phyloP scores from a whole-genome alignment of 2,888 invertebrate species.

The Drosophila maculinotata region DNA sequence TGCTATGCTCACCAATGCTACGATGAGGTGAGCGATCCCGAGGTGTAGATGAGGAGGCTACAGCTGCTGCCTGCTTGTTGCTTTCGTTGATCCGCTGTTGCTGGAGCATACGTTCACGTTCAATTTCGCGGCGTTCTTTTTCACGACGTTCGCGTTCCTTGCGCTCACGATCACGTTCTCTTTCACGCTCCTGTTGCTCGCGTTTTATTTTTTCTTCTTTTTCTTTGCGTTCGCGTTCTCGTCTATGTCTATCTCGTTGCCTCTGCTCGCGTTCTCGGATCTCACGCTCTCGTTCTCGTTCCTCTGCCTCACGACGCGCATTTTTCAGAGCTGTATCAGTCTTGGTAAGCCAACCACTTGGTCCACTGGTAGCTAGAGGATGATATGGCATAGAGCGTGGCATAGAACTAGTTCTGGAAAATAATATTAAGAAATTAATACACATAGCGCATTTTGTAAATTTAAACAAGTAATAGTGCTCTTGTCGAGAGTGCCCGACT shows the following conservation, averaged over 20 bases:
- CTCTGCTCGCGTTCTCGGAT: constrained; percentile 82
- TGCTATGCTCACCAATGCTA: constrained; percentile 86
- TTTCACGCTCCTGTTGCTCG: constrained; percentile 87
- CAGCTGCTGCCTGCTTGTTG: constrained; percentile 84
- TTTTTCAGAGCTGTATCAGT: constrained; percentile 88
- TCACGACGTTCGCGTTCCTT: constrained; percentile 87
- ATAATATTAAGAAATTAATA: background rate
- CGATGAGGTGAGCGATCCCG: constrained; percentile 91
- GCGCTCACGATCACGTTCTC: constrained; percentile 86
- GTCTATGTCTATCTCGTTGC: too few relatives aligned
- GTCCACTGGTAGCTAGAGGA: constrained; percentile 83
- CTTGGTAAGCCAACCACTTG: constrained; percentile 88
- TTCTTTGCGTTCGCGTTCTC: constrained; percentile 84
- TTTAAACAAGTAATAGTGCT: too few relatives aligned
- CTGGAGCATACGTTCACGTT: constrained; percentile 88
- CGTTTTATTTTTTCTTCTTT: constrained; percentile 86
- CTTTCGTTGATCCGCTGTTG: constrained; percentile 86
- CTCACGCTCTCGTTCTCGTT: constrained; percentile 84
- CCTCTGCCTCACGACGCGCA: constrained; percentile 88
- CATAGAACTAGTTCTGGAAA: constrained; percentile 81
- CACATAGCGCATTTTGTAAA: background rate
- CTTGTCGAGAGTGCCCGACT: too few relatives aligned
- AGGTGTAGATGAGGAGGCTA: constrained; percentile 82
- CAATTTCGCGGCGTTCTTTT: constrained; percentile 87
- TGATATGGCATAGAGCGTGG: constrained; percentile 88